Percentiles rank a stretch among this genome's conserved stretches.
Conservation (phyloP, 2,113 vertebrate genomes). For the Montifringilla adamsi region DNA sequence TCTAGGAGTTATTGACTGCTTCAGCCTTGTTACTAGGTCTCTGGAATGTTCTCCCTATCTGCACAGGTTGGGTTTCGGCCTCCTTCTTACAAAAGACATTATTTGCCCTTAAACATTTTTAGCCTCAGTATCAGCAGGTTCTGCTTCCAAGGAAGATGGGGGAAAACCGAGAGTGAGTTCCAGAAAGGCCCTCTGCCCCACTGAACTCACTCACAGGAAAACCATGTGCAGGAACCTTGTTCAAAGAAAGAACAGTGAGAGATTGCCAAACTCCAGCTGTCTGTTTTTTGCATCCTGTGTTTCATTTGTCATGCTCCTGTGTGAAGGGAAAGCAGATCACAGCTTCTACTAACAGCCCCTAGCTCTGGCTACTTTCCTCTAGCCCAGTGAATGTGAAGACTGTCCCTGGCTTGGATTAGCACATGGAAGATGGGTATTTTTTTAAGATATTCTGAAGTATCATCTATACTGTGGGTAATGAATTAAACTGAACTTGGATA, state of each 20-base stretch:
- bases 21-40: not conserved
- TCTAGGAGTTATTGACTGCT: not conserved
- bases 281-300: constrained; percentile 6
- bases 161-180: not conserved
- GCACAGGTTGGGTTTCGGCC: not conserved
- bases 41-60: not conserved
- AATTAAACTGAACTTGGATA: not conserved
- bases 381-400: not conserved
- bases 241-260: not conserved
- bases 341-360: not conserved
- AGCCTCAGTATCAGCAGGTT: not conserved
- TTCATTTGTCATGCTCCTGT: not conserved
- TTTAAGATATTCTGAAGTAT: not conserved
- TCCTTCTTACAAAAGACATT: not conserved
- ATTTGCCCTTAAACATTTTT: not conserved
- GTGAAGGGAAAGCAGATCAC: not conserved
- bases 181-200: not conserved
- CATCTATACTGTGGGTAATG: not conserved
- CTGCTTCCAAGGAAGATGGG: not conserved
- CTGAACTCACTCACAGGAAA: constrained; percentile 21
- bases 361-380: not conserved
- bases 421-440: not conserved
- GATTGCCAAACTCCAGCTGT: not conserved
- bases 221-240: constrained; percentile 3
- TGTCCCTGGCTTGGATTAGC: not conserved